Evolutionary conservation across 2,797 vertebrate genomes (phyloP).

Genomic region (Lacerta viridis): DNA sequence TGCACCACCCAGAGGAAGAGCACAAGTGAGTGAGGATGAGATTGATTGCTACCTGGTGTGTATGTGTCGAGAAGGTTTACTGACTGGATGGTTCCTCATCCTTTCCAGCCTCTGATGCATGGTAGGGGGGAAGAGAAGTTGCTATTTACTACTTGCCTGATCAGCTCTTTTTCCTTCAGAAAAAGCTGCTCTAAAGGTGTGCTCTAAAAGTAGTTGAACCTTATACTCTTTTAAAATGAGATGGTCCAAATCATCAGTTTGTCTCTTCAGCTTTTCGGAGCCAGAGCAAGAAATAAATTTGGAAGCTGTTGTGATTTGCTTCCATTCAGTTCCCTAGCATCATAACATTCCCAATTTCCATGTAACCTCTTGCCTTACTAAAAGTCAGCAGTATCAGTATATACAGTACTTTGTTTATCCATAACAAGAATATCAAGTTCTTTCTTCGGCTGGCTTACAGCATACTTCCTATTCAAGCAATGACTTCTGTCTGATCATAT

Average conservation of each 20-base stretch:
- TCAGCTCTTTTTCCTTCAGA: not conserved
- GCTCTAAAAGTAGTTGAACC: not conserved
- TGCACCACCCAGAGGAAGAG: no score
- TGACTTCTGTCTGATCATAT: not conserved
- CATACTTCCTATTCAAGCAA: not conserved
- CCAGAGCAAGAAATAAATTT: not conserved
- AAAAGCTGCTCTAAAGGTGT: not conserved
- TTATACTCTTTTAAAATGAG: not conserved
- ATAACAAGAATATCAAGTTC: not conserved
- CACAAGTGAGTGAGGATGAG: no score
- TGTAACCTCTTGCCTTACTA: not conserved
- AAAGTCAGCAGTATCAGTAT: not conserved
- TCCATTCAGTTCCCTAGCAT: not conserved
- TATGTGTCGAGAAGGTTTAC: no score
- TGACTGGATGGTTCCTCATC: not conserved
- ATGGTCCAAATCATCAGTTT: not conserved
- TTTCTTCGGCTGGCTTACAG: not conserved
- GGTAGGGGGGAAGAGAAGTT: not conserved
- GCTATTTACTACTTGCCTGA: not conserved
- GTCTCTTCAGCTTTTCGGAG: not conserved
- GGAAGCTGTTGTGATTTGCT: not conserved
- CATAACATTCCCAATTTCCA: not conserved
- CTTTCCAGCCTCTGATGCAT: not conserved
- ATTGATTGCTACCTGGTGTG: no score
- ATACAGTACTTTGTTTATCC: not conserved